These are phyloP conservation scores for Cephalopholis sonnerati DNA, from an alignment of 2,113 vertebrate genomes.

Conservation along the genomic window DNA sequence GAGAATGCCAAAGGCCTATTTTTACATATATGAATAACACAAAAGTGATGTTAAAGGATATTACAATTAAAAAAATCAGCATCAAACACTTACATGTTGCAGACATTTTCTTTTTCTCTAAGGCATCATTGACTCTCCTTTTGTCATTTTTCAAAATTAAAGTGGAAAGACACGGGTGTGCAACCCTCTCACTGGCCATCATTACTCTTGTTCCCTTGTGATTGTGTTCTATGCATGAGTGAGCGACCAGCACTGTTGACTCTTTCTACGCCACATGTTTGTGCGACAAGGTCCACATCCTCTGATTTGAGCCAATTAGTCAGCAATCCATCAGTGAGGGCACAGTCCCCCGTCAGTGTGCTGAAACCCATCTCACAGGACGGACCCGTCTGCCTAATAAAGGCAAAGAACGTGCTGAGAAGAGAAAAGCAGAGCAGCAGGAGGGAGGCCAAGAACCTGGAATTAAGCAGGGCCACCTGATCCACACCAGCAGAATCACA, in stretches of 20 bases:
- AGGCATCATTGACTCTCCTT: slow-evolving; percentile 13
- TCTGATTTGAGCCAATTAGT: slow-evolving; percentile 69
- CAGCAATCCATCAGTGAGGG: slow-evolving; percentile 56
- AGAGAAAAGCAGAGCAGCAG: slow-evolving; percentile 81
- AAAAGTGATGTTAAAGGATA: background rate
- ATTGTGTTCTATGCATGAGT: slow-evolving; percentile 1
- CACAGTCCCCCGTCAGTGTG: slow-evolving; percentile 20
- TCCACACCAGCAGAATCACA: slow-evolving; percentile 81
- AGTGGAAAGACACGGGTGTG: background rate
- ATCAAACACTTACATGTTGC: background rate
- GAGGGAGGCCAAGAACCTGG: slow-evolving; percentile 87
- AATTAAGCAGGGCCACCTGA: slow-evolving; percentile 90
- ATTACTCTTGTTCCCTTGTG: background rate
- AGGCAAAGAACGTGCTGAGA: slow-evolving; percentile 76
- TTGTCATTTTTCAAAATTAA: background rate
- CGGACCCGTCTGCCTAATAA: slow-evolving; percentile 37
- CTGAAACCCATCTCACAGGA: slow-evolving; percentile 53
- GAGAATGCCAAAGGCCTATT: slow-evolving; percentile 7
- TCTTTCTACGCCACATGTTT: slow-evolving; percentile 17
- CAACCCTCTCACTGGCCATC: background rate
- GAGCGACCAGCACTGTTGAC: slow-evolving; percentile 3
- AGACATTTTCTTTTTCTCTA: slow-evolving; percentile 1
- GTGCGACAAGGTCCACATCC: background rate
- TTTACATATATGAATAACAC: slow-evolving; percentile 7
- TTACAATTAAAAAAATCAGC: background rate